These are phyloP conservation scores for Microplitis demolitor DNA, from an alignment of 1,140 invertebrate species.

Conservation along the genomic window DNA sequence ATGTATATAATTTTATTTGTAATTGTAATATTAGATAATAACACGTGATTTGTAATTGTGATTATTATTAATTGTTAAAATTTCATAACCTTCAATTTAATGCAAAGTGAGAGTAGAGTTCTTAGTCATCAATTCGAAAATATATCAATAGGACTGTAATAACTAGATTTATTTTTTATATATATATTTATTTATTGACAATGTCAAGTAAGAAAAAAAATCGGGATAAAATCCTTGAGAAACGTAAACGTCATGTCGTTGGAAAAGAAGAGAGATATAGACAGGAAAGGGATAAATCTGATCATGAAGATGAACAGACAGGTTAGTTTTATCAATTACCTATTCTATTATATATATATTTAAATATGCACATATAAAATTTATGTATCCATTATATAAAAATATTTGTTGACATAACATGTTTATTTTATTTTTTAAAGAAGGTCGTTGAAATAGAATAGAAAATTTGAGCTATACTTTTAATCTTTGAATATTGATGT, in stretches of 20 bases:
- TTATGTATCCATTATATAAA: constrained; percentile 5
- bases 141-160: too few relatives aligned
- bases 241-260: constrained; percentile 45
- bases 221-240: constrained; percentile 44
- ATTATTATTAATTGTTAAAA: too few relatives aligned
- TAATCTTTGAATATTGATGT: too few relatives aligned
- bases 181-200: constrained; percentile 18
- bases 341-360: not conserved
- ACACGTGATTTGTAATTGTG: too few relatives aligned
- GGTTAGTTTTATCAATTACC: not conserved
- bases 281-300: constrained; percentile 49
- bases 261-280: constrained; percentile 53
- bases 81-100: too few relatives aligned
- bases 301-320: constrained; percentile 43
- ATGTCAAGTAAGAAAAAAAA: constrained; percentile 53
- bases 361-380: not conserved
- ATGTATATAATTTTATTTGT: too few relatives aligned
- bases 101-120: too few relatives aligned
- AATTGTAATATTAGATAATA: too few relatives aligned
- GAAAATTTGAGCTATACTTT: too few relatives aligned
- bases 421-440: not conserved
- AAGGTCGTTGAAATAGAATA: too few relatives aligned
- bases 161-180: not conserved
- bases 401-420: not conserved
- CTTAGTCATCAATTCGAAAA: too few relatives aligned